Conservation (phyloP, 2,888 invertebrate species). For the Saturnia pavonia region DNA sequence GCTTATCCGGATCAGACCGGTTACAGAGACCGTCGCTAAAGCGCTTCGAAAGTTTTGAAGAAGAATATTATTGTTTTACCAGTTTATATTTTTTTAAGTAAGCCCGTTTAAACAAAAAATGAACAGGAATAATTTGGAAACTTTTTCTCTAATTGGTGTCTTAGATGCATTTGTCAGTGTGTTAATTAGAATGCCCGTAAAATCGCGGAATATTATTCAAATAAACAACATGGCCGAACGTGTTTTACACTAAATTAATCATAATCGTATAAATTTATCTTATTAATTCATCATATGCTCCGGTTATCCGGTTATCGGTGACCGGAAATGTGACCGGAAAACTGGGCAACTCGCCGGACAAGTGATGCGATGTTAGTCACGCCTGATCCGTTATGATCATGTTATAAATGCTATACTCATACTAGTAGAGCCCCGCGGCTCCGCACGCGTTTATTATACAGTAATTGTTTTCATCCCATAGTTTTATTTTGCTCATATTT, state of each 20-base stretch:
- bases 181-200: too few relatives aligned
- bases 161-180: too few relatives aligned
- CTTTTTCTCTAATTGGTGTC: too few relatives aligned
- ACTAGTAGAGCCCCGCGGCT: neutral
- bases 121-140: too few relatives aligned
- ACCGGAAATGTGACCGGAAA: slow-evolving; percentile 23
- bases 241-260: neutral
- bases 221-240: too few relatives aligned
- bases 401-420: neutral
- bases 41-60: neutral
- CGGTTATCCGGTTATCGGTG: slow-evolving; percentile 20
- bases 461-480: too few relatives aligned
- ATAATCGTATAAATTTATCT: slow-evolving; percentile 24
- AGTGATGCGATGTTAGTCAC: neutral
- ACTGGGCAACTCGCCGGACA: neutral
- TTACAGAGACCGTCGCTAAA: neutral
- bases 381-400: neutral
- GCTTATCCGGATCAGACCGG: slow-evolving; percentile 13
- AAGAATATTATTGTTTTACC: neutral
- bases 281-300: slow-evolving; percentile 17
- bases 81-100: neutral
- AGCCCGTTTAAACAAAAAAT: too few relatives aligned
- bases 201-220: too few relatives aligned
- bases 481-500: too few relatives aligned
- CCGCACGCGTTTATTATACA: too few relatives aligned